Base-by-base conservation (phyloP, 1,140 invertebrate genomes). In the Metaphire vulgaris region DNA sequence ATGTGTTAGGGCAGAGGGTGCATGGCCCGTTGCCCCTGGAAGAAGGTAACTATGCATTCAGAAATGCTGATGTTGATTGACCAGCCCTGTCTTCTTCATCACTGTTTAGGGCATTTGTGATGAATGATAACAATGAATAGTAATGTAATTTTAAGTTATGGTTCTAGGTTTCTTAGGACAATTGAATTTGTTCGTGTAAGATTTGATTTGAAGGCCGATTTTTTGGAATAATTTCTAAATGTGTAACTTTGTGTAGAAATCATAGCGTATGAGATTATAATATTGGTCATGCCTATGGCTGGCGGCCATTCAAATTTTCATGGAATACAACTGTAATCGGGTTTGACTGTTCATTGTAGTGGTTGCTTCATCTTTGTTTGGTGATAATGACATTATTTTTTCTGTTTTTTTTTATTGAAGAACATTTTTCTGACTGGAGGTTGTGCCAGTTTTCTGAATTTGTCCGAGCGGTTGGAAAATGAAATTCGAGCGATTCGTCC, bases 401-500 rank as follows among this genome's bases (percentile, higher is more conserved):
- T 64, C 15, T 56, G 21, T 75, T 21, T 67, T 69, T 77, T 21
- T 76, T 64, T 75, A 68, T 79, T 83, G 33, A 77, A 86, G 83
- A 81, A 83, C 80, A 82, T 87, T 31, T 84, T 84, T 71, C 75
- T 87, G 41, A 86, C 85, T 79, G 93, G 93, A 21, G 92, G 93
- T 1, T 90, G 90, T 80, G 90, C 92, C 0, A 87, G 88, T 76
- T 90, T 93, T 80, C 89, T 90, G 73, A 90, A 90, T 64, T 85
- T 97, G 0, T 89, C 91, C 79, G 89, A 92, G 74, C 88, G 95
- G 76, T 81, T 98, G 41, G 88, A 91, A 79, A 89, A 90, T 68
- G 94, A 97, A 82, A 86, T 98, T 0, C 85, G 90, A 32, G 92
- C 92, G 81, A 92, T 94, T 81, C 88, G 94, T 79, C 95, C 94